Base-by-base conservation (phyloP, 2,113 vertebrate species). In the Ahaetulla prasina region DNA sequence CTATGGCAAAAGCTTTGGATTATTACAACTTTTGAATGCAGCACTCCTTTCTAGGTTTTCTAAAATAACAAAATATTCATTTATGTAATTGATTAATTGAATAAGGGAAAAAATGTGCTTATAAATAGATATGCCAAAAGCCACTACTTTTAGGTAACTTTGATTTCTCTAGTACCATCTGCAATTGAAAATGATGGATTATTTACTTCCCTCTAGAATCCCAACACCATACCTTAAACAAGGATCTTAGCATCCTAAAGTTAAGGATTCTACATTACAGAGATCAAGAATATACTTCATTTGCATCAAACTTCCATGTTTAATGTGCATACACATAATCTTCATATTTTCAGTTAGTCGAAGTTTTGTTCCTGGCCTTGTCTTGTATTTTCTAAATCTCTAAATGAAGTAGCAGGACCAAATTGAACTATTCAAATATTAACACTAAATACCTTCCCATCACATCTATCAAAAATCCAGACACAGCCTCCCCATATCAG, bases 401-500 rank as follows among this genome's bases (percentile, higher is more conserved):
- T 88, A 25, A 54, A 92, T 88, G 91, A 92, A 39, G 27, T 47
- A 94, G 89, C 57, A 94, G 87, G 49, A 94, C 0, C 5, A 91
- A 89, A 7, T 22, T 23, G 0, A 0, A 87, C 52, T 88, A 50
- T 30, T 55, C 57, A n/a, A 25, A 54, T 85, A 87, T 45, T 88
- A 20, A 91, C 60, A n/a, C 87, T 90, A 84, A 39, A 2, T 27
- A 86, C 88, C 74, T 54, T 89, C 27, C n/a, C 4, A 14, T 25
- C 85, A 93, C 49, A 92, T 87, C 89, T 57, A 3, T 84, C 30
- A 94, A 53, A 95, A 92, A 94, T 92, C 90, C 87, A 80, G 53
- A 91, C 88, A 92, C 43, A 55, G 47, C 16, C 89, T 87, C 50
- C 20, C 54, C 84, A 74, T 90, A 90, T 85, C 92, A 63, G 93